These are phyloP conservation scores for Caenorhabditis briggsae DNA, from an alignment of 1,140 invertebrate genomes.

Conservation along the genomic window DNA sequence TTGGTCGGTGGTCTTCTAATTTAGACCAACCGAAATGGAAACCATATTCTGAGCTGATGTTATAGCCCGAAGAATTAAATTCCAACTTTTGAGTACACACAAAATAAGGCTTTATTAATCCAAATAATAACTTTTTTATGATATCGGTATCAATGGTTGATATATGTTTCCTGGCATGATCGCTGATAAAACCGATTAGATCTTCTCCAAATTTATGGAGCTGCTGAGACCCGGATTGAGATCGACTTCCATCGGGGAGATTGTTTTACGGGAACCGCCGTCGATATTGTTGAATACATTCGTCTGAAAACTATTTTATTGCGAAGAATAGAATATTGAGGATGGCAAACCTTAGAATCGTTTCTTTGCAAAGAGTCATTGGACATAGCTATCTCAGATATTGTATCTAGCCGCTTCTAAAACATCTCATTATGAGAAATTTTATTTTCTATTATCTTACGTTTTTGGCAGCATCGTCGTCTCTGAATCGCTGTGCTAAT, in stretches of 20 bases:
- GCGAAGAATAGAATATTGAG: neutral
- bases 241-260: conserved; percentile 39
- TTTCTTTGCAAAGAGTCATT: conserved; percentile 28
- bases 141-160: neutral
- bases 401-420: conserved; percentile 41
- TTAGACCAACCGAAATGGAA: no score
- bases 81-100: no score
- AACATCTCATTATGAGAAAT: no score
- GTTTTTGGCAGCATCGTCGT: conserved; percentile 22
- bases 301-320: neutral
- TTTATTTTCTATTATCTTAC: neutral
- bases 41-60: no score
- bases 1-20: no score
- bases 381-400: conserved; percentile 36
- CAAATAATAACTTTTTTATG: conserved; percentile 12
- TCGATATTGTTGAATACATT: conserved; percentile 44
- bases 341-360: conserved; percentile 12
- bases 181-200: neutral
- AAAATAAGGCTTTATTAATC: no score
- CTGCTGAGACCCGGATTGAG: conserved; percentile 48
- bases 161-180: conserved; percentile 7
- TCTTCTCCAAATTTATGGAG: conserved; percentile 37
- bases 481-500: conserved; percentile 19
- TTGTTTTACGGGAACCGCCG: conserved; percentile 6
- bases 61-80: no score